phyloP scores from a whole-genome alignment of 2,797 vertebrate species.

The Prionace glauca region DNA sequence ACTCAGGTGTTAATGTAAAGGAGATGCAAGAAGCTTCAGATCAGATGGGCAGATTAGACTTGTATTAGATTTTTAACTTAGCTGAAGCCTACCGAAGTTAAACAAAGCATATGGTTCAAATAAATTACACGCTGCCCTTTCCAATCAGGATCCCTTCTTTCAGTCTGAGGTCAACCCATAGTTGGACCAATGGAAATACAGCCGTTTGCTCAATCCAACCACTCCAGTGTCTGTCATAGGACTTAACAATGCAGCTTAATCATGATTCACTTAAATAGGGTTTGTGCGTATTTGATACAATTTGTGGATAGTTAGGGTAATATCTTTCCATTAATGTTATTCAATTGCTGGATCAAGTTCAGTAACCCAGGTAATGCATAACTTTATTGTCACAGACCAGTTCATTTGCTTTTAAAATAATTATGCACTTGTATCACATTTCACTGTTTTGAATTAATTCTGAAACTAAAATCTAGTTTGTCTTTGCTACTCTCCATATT shows the following conservation, averaged over 20 bases:
- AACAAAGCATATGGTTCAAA: background rate
- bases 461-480: background rate
- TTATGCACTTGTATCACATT: background rate
- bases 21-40: background rate
- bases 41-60: background rate
- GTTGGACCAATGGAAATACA: background rate
- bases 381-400: background rate
- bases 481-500: background rate
- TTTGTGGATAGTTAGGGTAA: background rate
- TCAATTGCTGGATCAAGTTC: background rate
- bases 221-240: background rate
- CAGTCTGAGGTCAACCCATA: background rate
- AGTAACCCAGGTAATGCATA: background rate
- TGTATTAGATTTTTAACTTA: background rate
- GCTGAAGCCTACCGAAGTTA: background rate
- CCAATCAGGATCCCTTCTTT: background rate
- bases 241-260: background rate
- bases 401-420: background rate
- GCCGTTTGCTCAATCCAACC: background rate
- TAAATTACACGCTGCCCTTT: background rate
- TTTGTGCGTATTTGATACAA: background rate
- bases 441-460: background rate
- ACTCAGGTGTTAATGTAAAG: background rate
- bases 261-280: background rate
- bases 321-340: background rate